phyloP scores from a whole-genome alignment of 1,140 invertebrate genomes.

The Tribolium madens region DNA sequence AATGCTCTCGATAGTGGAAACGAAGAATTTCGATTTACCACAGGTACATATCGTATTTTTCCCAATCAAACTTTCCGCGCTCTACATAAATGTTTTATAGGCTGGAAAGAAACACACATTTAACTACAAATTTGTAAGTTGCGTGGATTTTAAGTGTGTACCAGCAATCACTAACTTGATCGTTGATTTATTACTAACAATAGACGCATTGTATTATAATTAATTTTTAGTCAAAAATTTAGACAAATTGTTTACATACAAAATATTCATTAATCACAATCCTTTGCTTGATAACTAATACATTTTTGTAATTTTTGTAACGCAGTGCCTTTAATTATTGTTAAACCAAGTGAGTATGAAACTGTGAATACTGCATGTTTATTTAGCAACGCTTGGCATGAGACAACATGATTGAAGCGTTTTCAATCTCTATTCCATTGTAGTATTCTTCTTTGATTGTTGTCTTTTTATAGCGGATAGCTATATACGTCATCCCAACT shows the following conservation, averaged over 20 bases:
- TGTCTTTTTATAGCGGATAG: constrained; percentile 70
- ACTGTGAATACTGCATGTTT: constrained; percentile 11
- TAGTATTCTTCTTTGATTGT: constrained; percentile 9
- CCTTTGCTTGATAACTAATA: constrained; percentile 23
- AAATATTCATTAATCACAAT: too few species aligned
- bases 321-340: constrained; percentile 69
- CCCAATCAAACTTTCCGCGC: not conserved
- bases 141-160: constrained; percentile 19
- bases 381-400: not conserved
- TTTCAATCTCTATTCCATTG: not conserved
- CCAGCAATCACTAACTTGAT: constrained; percentile 22
- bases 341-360: constrained; percentile 67
- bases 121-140: constrained; percentile 44
- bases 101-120: constrained; percentile 55
- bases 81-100: constrained; percentile 46
- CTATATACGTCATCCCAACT: constrained; percentile 85
- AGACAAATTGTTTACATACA: too few species aligned
- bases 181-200: not conserved
- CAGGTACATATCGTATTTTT: constrained; percentile 64
- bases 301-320: constrained; percentile 47
- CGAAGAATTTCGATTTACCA: constrained; percentile 71
- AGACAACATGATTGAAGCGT: not conserved
- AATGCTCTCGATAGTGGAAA: constrained; percentile 76
- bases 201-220: too few species aligned
- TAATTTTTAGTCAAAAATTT: too few species aligned